Evolutionary conservation across 2,113 vertebrate species (phyloP).

Genomic region (Poicephalus meyeri): DNA sequence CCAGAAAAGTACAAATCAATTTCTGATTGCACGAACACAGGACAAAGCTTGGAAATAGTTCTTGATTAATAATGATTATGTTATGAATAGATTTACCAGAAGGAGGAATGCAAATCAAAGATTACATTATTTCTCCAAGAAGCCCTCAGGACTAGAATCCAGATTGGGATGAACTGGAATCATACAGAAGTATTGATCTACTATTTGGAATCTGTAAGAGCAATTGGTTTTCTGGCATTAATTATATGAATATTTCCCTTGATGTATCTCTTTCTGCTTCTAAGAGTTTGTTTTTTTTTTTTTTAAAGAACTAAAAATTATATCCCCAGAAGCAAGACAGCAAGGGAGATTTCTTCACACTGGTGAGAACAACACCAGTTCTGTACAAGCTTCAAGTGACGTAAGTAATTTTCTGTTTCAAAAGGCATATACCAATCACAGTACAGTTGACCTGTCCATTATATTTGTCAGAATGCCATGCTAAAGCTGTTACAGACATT

Average conservation of each 20-base stretch:
- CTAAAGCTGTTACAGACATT: neutral
- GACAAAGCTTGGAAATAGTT: constrained; percentile 15
- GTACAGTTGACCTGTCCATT: neutral
- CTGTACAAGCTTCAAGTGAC: neutral
- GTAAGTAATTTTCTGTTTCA: neutral
- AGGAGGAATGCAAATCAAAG: constrained; percentile 21
- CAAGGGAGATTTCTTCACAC: neutral
- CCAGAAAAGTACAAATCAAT: neutral
- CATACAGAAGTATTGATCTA: neutral
- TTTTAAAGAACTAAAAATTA: neutral
- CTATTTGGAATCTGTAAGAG: neutral
- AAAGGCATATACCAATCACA: neutral
- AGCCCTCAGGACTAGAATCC: neutral
- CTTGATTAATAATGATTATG: constrained; percentile 12
- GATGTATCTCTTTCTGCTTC: neutral
- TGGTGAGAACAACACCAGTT: neutral
- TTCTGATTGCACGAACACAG: constrained; percentile 37
- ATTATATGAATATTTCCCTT: neutral
- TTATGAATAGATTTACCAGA: constrained; percentile 11
- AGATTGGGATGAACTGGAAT: neutral
- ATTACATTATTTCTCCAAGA: neutral
- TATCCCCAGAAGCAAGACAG: neutral
- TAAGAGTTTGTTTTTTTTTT: neutral
- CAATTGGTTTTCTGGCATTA: neutral
- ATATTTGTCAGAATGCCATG: neutral